Evolutionary conservation across 35 echinoderm and acorn worm genomes (phyloP).

Genomic region (Lytechinus variegatus): DNA sequence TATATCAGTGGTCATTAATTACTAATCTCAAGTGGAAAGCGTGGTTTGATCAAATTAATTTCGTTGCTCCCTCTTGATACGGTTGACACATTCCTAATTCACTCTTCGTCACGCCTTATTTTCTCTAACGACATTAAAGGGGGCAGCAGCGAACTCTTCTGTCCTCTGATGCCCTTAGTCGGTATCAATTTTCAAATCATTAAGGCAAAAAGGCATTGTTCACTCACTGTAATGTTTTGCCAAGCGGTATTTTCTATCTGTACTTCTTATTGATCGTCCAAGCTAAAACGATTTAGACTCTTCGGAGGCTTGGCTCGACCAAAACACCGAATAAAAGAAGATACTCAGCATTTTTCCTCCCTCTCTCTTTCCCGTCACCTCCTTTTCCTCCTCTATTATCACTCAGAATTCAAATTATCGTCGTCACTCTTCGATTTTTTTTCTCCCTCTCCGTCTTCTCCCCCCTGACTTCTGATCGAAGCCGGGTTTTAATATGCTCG

Average conservation of each 20-base stretch:
- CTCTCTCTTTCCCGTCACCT: background rate
- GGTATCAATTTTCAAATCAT: conserved; percentile 56
- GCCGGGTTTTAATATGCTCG: conserved; percentile 50
- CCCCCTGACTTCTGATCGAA: conserved; percentile 8
- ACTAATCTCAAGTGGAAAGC: background rate
- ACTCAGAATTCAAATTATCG: conserved; percentile 39
- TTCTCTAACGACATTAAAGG: background rate
- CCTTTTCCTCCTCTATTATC: conserved; percentile 30
- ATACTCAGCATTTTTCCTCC: background rate
- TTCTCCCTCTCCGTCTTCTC: background rate
- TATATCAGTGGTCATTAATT: background rate
- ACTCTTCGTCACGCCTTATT: background rate
- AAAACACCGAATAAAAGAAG: conserved; percentile 2
- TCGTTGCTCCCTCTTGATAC: background rate
- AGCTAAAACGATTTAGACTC: conserved; percentile 47
- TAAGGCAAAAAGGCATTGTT: conserved; percentile 53
- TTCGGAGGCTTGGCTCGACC: background rate
- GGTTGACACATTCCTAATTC: background rate
- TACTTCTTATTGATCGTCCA: conserved; percentile 52
- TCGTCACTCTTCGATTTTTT: conserved; percentile 47
- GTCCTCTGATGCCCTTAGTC: background rate
- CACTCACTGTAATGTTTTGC: conserved; percentile 49
- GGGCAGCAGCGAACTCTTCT: background rate
- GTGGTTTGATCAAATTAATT: background rate
- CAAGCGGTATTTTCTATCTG: conserved; percentile 49